Evolutionary conservation across 2,888 invertebrate genomes (phyloP).

Genomic region (Philaethria dido): DNA sequence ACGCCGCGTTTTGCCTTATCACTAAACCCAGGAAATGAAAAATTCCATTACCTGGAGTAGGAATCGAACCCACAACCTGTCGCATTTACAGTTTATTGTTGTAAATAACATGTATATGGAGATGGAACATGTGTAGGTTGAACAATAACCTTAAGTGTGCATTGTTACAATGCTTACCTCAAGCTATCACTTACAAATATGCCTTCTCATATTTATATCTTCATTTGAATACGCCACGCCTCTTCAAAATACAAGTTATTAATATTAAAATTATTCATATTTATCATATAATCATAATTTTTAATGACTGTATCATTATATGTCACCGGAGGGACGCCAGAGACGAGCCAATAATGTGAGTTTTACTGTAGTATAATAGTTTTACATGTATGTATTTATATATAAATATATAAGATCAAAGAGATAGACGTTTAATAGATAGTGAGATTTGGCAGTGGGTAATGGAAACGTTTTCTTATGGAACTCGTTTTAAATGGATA

Average conservation of each 20-base stretch:
- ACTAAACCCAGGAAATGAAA: too few species aligned
- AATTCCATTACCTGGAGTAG: too few species aligned
- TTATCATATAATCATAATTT: conserved; percentile 17
- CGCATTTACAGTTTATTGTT: too few species aligned
- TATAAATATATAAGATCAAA: conserved; percentile 8
- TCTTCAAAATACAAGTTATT: conserved; percentile 4
- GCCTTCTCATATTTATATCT: neutral
- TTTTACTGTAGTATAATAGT: neutral
- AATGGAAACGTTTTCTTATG: neutral
- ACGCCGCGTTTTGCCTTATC: too few species aligned
- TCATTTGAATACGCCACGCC: neutral
- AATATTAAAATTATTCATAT: conserved; percentile 9
- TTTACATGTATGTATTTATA: neutral
- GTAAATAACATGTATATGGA: conserved; percentile 14
- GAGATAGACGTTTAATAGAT: neutral
- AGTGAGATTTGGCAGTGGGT: neutral
- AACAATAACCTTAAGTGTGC: neutral
- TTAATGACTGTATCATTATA: neutral
- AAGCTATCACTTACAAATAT: neutral
- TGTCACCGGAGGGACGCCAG: neutral
- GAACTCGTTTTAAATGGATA: neutral
- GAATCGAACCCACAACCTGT: too few species aligned
- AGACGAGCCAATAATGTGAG: neutral
- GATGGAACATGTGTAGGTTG: neutral
- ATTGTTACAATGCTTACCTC: neutral